Percentiles rank a stretch among this genome's conserved stretches.
Conservation (phyloP, 2,797 vertebrate species). For the Merluccius polli region DNA sequence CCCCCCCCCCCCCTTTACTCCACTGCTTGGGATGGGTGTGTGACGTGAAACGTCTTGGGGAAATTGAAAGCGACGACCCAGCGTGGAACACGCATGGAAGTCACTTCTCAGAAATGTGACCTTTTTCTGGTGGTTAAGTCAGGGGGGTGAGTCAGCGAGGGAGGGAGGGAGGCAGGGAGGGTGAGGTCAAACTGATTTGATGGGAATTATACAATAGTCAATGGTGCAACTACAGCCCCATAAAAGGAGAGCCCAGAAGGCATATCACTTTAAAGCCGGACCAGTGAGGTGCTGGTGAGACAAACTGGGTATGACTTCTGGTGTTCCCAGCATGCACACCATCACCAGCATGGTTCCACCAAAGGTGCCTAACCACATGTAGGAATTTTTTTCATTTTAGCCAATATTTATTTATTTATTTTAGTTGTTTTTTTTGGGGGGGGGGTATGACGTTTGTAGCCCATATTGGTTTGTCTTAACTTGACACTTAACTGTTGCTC, state of each 20-base stretch:
- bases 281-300: slow-evolving; percentile 62
- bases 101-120: slow-evolving; percentile 81
- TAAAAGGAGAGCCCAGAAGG: slow-evolving; percentile 66
- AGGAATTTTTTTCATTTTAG: not conserved
- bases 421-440: slow-evolving; percentile 58
- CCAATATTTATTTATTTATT: slow-evolving; percentile 30
- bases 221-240: slow-evolving; percentile 53
- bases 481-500: slow-evolving; percentile 7
- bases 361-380: slow-evolving; percentile 54
- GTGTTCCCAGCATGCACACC: slow-evolving; percentile 58
- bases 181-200: slow-evolving; percentile 65
- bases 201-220: slow-evolving; percentile 70
- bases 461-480: slow-evolving; percentile 9
- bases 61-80: slow-evolving; percentile 80
- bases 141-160: slow-evolving; percentile 28
- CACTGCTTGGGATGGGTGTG: slow-evolving; percentile 51
- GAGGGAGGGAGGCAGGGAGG: slow-evolving; percentile 38
- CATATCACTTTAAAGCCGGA: slow-evolving; percentile 68
- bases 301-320: slow-evolving; percentile 69
- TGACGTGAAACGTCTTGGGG: slow-evolving; percentile 75
- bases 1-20: too few species aligned
- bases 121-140: slow-evolving; percentile 76
- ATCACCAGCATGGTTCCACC: slow-evolving; percentile 59
- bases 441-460: slow-evolving; percentile 37
- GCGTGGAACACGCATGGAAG: slow-evolving; percentile 75